phyloP scores from a whole-genome alignment of 2,113 vertebrate genomes.

The Rhabdornis inornatus region DNA sequence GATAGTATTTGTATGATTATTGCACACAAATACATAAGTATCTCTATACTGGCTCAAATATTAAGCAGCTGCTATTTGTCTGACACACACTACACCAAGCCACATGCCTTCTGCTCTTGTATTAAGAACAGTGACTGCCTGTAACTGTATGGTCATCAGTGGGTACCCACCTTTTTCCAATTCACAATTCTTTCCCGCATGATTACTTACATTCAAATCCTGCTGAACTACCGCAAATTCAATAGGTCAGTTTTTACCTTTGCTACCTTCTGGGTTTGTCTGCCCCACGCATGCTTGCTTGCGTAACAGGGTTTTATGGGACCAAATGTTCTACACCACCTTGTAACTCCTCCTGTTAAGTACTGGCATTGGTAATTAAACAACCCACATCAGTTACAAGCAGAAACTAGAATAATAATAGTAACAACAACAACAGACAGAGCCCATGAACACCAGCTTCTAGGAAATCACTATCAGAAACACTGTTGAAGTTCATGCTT shows the following conservation, averaged over 20 bases:
- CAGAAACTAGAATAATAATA: not conserved
- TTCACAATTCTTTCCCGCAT: not conserved
- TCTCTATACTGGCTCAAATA: not conserved
- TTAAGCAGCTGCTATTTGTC: not conserved
- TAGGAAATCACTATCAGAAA: not conserved
- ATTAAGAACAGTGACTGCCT: not conserved
- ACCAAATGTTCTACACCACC: not conserved
- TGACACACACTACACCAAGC: not conserved
- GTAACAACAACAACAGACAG: accelerated
- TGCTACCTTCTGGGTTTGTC: not conserved
- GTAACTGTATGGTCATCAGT: not conserved
- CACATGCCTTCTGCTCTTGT: not conserved
- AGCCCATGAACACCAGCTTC: not conserved
- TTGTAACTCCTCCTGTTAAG: not conserved
- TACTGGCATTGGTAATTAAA: not conserved
- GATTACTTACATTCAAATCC: not conserved
- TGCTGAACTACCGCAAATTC: not conserved
- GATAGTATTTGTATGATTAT: not conserved
- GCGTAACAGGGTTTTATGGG: accelerated
- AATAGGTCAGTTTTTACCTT: not conserved
- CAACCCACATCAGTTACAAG: not conserved
- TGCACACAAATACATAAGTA: not conserved
- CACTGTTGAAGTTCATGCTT: not conserved
- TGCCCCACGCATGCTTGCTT: accelerated
- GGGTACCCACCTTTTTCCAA: not conserved